Evolutionary conservation across 2,797 vertebrate species (phyloP).

Genomic region (Tiaroga cobitis): DNA sequence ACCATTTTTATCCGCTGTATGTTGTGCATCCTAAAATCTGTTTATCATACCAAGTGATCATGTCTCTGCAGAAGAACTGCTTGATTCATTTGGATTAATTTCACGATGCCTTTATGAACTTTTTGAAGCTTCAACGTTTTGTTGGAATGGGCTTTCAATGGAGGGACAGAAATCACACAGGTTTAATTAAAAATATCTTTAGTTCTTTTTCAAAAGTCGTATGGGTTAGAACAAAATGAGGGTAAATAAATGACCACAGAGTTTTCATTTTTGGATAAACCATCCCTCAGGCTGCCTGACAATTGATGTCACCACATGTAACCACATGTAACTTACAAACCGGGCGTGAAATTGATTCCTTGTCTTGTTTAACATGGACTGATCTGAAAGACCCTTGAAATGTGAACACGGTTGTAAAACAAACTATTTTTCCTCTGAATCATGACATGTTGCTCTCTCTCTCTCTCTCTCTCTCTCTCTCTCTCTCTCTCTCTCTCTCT

Average conservation of each 20-base stretch:
- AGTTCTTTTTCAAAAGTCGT: not conserved
- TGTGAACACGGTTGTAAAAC: constrained; percentile 60
- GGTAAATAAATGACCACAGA: not conserved
- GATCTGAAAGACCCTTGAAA: constrained; percentile 50
- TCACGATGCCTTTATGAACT: not conserved
- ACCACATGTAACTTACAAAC: not conserved
- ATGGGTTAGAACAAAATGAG: not conserved
- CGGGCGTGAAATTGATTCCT: constrained; percentile 31
- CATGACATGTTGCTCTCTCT: constrained; percentile 56
- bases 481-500: constrained; percentile 49
- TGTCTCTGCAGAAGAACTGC: not conserved
- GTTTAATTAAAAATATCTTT: not conserved
- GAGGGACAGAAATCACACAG: constrained; percentile 10
- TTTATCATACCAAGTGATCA: not conserved
- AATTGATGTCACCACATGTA: not conserved
- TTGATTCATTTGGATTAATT: not conserved
- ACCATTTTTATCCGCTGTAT: not conserved
- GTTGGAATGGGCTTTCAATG: not conserved
- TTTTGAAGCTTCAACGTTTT: not conserved
- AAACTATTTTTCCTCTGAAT: constrained; percentile 59
- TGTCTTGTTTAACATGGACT: constrained; percentile 45
- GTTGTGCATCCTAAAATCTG: not conserved
- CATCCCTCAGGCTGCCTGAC: not conserved
- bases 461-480: constrained; percentile 49
- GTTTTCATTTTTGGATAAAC: constrained; percentile 1